Base-by-base conservation (phyloP, 2,888 invertebrate species). In the Meta bourneti region DNA sequence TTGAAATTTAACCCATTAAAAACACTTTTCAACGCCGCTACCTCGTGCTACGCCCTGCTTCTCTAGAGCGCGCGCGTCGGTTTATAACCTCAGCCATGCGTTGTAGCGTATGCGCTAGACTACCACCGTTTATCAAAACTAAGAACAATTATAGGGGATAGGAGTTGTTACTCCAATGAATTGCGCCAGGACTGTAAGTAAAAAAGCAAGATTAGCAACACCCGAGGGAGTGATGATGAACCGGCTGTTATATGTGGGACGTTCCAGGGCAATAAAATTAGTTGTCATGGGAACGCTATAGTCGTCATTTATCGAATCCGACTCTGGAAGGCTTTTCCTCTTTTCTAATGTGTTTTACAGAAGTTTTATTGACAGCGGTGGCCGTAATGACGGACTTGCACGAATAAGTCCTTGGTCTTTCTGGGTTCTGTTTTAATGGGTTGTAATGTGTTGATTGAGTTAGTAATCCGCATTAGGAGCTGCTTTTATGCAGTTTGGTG, bases 151-250 rank as follows among this genome's bases (percentile, higher is more conserved):
- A 74, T 74, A 48, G 13, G 11, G 75, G 75, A 75, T 48, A 34
- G 69, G 51, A 75, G 75, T 69, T 71, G 74, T 81, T 88, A 88
- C 74, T 54, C 51, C 88, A 81, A 88, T 88, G 88, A 88, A 88
- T 88, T 61, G 88, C 81, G 54, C 20, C 19, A 54, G 69, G 69
- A 81, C 54, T 88, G 72, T 81, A 74, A 88, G 61, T 88, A 51
- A 75, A 81, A 78, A 87, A 70, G 79, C 9, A 88, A 88, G 80
- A 88, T 75, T 72, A 88, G 88, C 80, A 70, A 16, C 81, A 49
- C 88, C 88, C 88, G 69, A 48, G 79, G 88, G 88, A 74, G 81
- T 81, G 54, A 88, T 88, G 81, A 88, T 75, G 81, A 88, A 71
- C 81, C 74, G 71, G n/a, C 88, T 88, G 88, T 81, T 88, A 81